Base-by-base conservation (phyloP, 1,140 invertebrate genomes). In the Sitophilus oryzae region DNA sequence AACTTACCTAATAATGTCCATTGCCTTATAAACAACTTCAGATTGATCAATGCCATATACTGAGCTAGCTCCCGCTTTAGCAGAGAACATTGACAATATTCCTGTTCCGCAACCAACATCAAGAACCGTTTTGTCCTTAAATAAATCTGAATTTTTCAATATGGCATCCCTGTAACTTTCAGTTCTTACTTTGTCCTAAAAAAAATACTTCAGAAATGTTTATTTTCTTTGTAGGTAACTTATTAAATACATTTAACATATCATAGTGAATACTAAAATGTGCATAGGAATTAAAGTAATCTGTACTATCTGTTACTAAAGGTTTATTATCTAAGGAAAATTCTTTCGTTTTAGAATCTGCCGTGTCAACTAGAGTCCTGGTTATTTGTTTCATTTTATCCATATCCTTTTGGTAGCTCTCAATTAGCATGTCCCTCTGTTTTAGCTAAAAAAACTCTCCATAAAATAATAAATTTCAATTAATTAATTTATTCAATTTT, bases 221-320 rank as follows among this genome's bases (percentile, higher is more conserved):
- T n/a, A n/a, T n/a, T n/a, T n/a, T n/a, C n/a, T n/a, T n/a, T n/a
- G n/a, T n/a, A n/a, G n/a, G n/a, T n/a, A n/a, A n/a, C n/a, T n/a
- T n/a, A n/a, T n/a, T n/a, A n/a, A 45, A 20, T 76, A 84, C 86
- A 56, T 82, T 85, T 9, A 95, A 73, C 91, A 95, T 95, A 69
- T 92, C 93, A 74, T 96, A 91, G 78, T 99, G 96, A 67, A 99
- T 99, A 10, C 89, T 88, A 78, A 95, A 97, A 76, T 98, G 93
- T 52, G 93, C 89, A 73, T 99, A 99, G 2, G 92, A 91, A 70
- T 86, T 90, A 69, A 98, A 98, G 74, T 98, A 98, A 58, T 83
- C 80, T 62, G 82, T 79, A 65, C 91, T 87, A 55, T 78, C 62
- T 51, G 63, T 63, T 48, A 71, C 61, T 58, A 73, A 72, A 48